Conservation (phyloP, 2,113 vertebrate genomes). For the Megaceryle maxima region DNA sequence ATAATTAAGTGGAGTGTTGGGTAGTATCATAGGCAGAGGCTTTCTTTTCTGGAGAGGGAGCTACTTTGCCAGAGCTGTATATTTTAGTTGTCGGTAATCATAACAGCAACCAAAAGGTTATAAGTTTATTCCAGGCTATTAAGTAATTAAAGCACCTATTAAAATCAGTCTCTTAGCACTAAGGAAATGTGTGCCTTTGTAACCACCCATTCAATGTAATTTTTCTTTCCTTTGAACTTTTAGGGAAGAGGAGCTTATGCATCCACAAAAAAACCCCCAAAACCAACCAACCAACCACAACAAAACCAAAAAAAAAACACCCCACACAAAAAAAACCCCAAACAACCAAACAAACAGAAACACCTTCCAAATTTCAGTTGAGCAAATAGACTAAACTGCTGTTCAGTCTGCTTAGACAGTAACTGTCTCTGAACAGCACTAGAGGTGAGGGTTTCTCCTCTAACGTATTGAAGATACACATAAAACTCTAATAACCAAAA, state of each 20-base stretch:
- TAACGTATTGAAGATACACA: background rate
- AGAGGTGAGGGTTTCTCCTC: background rate
- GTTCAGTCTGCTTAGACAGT: background rate
- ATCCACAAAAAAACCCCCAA: background rate
- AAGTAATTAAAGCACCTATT: slow-evolving; percentile 8
- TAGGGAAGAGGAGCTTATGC: background rate
- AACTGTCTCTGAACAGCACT: background rate
- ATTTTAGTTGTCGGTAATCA: background rate
- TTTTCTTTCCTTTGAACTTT: background rate
- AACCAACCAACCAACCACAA: background rate
- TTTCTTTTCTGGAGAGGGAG: background rate
- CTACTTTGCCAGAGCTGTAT: background rate
- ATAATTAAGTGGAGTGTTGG: slow-evolving; percentile 30
- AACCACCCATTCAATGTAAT: background rate
- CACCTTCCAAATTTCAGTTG: background rate
- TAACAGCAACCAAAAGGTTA: background rate
- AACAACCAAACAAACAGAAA: background rate
- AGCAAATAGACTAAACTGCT: background rate
- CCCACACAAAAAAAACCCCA: too few relatives aligned
- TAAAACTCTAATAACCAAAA: background rate
- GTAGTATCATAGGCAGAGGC: background rate
- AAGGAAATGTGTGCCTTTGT: background rate
- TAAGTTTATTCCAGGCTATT: background rate
- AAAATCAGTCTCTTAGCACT: background rate
- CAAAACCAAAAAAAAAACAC: background rate